Conservation (phyloP, 2,797 vertebrate genomes). For the Agapornis canus region DNA sequence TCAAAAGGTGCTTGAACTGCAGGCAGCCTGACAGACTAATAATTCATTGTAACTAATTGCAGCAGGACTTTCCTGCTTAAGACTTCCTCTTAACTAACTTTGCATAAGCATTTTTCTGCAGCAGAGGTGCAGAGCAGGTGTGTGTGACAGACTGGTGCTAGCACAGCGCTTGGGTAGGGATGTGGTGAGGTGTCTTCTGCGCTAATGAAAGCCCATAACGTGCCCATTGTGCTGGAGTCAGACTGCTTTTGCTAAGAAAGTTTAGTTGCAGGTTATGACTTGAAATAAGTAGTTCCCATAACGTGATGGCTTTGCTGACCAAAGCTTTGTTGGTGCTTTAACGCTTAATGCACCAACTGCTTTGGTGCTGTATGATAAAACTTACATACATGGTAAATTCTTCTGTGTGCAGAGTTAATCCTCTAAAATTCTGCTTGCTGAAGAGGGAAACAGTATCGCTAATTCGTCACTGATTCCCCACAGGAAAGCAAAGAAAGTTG, state of each 20-base stretch:
- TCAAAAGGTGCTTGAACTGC: neutral
- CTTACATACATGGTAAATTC: neutral
- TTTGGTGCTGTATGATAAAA: neutral
- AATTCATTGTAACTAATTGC: neutral
- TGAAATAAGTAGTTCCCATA: neutral
- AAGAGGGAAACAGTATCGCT: neutral
- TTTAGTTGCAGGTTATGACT: neutral
- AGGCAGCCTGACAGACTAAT: neutral
- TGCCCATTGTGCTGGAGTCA: neutral
- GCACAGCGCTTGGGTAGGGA: rapidly evolving
- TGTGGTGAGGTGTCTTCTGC: neutral
- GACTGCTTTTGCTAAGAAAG: neutral
- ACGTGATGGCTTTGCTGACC: neutral
- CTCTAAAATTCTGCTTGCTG: neutral
- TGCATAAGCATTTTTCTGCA: neutral
- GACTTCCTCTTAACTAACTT: constrained; percentile 14
- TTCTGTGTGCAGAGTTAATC: rapidly evolving
- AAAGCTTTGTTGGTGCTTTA: neutral
- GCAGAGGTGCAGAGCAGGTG: neutral
- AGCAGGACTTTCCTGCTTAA: constrained; percentile 14
- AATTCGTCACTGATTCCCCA: neutral
- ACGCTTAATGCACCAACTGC: rapidly evolving
- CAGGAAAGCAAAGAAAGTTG: neutral
- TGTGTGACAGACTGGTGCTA: neutral
- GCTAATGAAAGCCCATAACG: neutral